These are phyloP conservation scores for Danaus melanippus DNA, from an alignment of 1,140 invertebrate species.

Conservation along the genomic window DNA sequence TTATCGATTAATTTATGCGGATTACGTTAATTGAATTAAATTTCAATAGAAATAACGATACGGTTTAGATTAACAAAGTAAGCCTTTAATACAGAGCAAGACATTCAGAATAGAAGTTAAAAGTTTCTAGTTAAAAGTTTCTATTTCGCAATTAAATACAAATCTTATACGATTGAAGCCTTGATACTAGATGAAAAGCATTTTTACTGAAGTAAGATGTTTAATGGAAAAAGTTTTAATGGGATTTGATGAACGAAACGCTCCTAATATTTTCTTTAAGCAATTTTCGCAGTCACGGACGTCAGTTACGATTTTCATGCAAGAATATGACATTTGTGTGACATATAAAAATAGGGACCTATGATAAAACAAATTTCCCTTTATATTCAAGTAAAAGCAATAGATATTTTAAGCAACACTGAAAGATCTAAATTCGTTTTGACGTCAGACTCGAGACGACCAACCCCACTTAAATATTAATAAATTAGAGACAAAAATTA, in stretches of 20 bases:
- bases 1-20: no score
- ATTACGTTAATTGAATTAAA: no score
- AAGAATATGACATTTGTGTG: slow-evolving; percentile 13
- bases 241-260: slow-evolving; percentile 58
- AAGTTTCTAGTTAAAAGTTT: slow-evolving; percentile 31
- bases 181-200: slow-evolving; percentile 44
- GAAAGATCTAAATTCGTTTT: slow-evolving; percentile 4
- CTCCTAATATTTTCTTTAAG: slow-evolving; percentile 47
- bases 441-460: background rate
- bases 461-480: no score
- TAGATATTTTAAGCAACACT: no score
- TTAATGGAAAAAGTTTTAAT: slow-evolving; percentile 67
- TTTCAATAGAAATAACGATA: no score
- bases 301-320: slow-evolving; percentile 28
- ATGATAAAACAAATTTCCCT: no score
- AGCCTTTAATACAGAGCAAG: slow-evolving; percentile 15
- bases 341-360: slow-evolving; percentile 5
- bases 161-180: slow-evolving; percentile 42
- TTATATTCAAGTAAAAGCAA: no score
- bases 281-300: slow-evolving; percentile 45
- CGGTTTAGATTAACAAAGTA: background rate
- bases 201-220: slow-evolving; percentile 52
- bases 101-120: slow-evolving; percentile 26
- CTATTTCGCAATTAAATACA: slow-evolving; percentile 38
- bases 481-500: slow-evolving; percentile 5